Base-by-base conservation (phyloP, 1,140 invertebrate genomes). In the Drosophila repleta region DNA sequence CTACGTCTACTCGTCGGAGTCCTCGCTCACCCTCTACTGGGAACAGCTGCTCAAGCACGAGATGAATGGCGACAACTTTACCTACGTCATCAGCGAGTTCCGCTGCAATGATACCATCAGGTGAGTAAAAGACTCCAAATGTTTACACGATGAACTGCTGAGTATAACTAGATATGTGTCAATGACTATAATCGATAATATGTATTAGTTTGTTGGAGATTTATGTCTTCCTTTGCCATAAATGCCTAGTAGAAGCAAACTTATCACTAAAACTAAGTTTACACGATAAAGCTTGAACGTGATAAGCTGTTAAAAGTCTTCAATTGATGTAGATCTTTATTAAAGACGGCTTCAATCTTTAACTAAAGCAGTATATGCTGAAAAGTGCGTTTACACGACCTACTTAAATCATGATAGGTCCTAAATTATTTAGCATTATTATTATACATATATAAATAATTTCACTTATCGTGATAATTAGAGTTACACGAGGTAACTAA, bases 1-100 rank as follows among this genome's bases (percentile, higher is more conserved):
- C 48, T 89, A 89, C 21, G 69, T 90, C 1, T 72, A 85, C 43
- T 84, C 85, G 5, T 75, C 85, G 26, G 72, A 78, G 21, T 21
- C 52, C 20, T 49, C 69, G 17, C 24, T 89, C 4, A 70, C 74
- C 49, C 56, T 89, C 62, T 89, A 84, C 43, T 89, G 85, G 85
- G 85, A 89, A 56, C 74, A 82, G 1, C 57, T 89, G 52, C 51
- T 70, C 17, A 61, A 51, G 11, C 78, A 90, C 3, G 85, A 89
- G 39, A 41, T 53, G 17, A 89, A 89, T 43, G 85, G 85, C 1
- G 63, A 74, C 8, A 61, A 79, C 32, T 85, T 84, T 39, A 21
- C 48, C 6, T 89, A 89, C 32, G 49, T 71, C 10, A 81, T 89
- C 17, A 89, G 74, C 64, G 80, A 84, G 43, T 79, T 73, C 41